Evolutionary conservation across 2,888 invertebrate genomes (phyloP).

Genomic region (Ormyrus thymus): DNA sequence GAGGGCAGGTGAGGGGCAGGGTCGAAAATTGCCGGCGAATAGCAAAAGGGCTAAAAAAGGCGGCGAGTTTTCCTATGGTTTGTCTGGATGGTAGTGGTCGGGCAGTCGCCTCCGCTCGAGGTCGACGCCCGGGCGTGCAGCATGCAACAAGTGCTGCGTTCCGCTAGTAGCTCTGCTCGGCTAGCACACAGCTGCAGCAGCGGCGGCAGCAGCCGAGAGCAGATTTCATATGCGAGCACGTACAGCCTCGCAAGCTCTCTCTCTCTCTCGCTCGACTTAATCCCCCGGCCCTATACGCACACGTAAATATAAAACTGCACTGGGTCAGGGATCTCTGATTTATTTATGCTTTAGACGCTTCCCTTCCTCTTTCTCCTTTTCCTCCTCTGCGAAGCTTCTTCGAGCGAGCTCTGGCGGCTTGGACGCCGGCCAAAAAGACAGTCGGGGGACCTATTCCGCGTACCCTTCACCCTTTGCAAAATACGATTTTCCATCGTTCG

Average conservation of each 20-base stretch:
- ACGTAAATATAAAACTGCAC: conserved; percentile 73
- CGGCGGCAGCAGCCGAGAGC: too few species aligned
- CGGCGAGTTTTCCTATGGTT: conserved; percentile 2
- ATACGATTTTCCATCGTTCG: too few species aligned
- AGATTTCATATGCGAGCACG: too few species aligned
- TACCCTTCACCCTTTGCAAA: too few species aligned
- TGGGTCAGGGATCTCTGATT: conserved; percentile 74
- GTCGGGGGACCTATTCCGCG: too few species aligned
- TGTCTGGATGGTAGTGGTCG: conserved; percentile 1
- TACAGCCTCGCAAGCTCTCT: too few species aligned
- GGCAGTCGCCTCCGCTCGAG: conserved; percentile 61
- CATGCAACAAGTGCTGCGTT: conserved; percentile 71
- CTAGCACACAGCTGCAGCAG: background rate
- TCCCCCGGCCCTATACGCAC: conserved; percentile 34
- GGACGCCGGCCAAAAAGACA: too few species aligned
- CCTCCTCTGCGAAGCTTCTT: background rate
- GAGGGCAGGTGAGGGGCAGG: too few species aligned
- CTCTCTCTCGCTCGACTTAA: too few species aligned
- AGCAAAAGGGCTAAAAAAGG: background rate
- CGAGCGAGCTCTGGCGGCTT: too few species aligned
- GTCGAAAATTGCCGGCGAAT: background rate
- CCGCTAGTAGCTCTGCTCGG: conserved; percentile 54
- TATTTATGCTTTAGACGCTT: conserved; percentile 64
- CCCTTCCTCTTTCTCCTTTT: background rate
- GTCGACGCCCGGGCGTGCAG: conserved; percentile 73